A percentile compares a stretch with the other conserved stretches of the same genome.
Evolutionary conservation across 1,140 invertebrate species (phyloP).

Genomic region (Homalodisca vitripennis): DNA sequence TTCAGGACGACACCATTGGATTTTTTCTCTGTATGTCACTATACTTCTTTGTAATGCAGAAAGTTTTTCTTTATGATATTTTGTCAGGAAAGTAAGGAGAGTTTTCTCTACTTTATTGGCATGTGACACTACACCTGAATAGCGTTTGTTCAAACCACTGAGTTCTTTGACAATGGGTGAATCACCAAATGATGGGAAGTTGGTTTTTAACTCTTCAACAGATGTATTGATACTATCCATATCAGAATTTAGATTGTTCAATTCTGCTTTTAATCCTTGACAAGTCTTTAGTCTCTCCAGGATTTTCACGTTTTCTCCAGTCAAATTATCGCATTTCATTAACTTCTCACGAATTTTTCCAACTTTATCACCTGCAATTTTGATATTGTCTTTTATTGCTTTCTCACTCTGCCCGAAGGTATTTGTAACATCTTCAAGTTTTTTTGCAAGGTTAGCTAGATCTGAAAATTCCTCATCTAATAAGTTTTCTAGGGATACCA

Average conservation of each 20-base stretch:
- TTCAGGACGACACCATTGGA: slow-evolving; percentile 89
- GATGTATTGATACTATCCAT: slow-evolving; percentile 66
- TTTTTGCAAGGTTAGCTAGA: slow-evolving; percentile 68
- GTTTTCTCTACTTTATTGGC: slow-evolving; percentile 79
- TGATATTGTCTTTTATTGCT: slow-evolving; percentile 66
- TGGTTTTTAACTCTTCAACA: slow-evolving; percentile 67
- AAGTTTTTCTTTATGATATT: slow-evolving; percentile 84
- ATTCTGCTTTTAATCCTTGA: slow-evolving; percentile 65
- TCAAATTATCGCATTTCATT: slow-evolving; percentile 88
- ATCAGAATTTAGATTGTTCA: slow-evolving; percentile 58
- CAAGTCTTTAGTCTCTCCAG: slow-evolving; percentile 73
- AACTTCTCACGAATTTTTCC: slow-evolving; percentile 79
- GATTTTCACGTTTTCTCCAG: slow-evolving; percentile 82
- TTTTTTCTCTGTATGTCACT: slow-evolving; percentile 78
- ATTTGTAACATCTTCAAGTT: slow-evolving; percentile 69
- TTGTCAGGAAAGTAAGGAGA: slow-evolving; percentile 78
- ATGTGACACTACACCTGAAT: slow-evolving; percentile 69
- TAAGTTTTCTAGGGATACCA: slow-evolving; percentile 66
- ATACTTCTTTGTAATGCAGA: slow-evolving; percentile 77
- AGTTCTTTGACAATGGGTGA: slow-evolving; percentile 73
- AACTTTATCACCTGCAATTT: slow-evolving; percentile 64
- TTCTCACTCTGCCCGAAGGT: slow-evolving; percentile 73
- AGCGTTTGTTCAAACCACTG: slow-evolving; percentile 71
- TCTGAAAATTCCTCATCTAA: slow-evolving; percentile 77
- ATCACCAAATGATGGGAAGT: slow-evolving; percentile 77